A percentile compares a stretch with the other conserved stretches of the same genome.
Conservation (phyloP, 2,888 invertebrate species). For the Melieria crassipennis region DNA sequence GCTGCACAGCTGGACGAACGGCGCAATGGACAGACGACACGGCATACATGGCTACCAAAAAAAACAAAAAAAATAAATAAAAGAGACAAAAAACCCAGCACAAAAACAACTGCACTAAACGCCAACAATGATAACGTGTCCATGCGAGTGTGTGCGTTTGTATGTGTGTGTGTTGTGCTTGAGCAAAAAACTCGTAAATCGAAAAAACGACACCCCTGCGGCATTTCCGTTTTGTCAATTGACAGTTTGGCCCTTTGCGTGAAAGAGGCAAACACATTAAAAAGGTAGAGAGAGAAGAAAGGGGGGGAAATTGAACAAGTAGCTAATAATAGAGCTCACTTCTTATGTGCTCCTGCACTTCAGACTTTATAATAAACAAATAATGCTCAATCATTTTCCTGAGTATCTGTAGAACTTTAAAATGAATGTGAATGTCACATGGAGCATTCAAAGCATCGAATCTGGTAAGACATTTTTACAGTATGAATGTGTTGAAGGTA, state of each 20-base stretch:
- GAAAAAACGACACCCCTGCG: constrained; percentile 25
- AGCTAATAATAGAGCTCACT: not conserved
- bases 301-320: not conserved
- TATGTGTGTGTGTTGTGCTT: constrained; percentile 1
- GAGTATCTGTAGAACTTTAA: too few species aligned
- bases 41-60: too few species aligned
- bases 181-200: not conserved
- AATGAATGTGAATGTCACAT: too few species aligned
- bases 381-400: too few species aligned
- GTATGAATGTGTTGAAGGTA: too few species aligned
- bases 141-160: not conserved
- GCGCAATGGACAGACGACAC: not conserved
- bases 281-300: constrained; percentile 5
- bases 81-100: constrained; percentile 1
- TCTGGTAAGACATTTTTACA: too few species aligned
- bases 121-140: not conserved
- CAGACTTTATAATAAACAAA: too few species aligned
- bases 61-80: not conserved
- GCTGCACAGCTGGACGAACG: constrained; percentile 6
- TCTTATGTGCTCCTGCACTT: too few species aligned
- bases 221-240: constrained; percentile 38
- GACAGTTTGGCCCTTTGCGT: constrained; percentile 11
- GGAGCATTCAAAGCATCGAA: too few species aligned
- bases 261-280: constrained; percentile 9
- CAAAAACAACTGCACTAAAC: constrained; percentile 5